Base-by-base conservation (phyloP, 2,888 invertebrate genomes). In the Sarcophaga variegata region DNA sequence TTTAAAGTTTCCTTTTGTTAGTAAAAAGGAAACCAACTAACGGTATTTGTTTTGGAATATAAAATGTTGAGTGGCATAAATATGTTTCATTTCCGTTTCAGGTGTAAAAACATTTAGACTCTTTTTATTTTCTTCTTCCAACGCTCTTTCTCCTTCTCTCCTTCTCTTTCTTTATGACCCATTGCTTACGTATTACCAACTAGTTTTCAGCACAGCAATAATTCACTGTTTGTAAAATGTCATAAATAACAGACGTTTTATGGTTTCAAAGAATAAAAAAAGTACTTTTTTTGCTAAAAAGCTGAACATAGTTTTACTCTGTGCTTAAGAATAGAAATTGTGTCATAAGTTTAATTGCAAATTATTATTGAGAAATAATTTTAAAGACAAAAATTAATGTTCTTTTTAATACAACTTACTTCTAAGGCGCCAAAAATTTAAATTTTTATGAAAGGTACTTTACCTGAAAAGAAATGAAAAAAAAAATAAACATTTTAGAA, bases 11-110 rank as follows among this genome's bases (percentile, higher is more conserved):
- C 37, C 37, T 37, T 37, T 37, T 37, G 37, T 37, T 63, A 54
- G 12, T 70, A 62, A 62, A 62, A 22, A 82, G 71, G 77, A 78
- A 83, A 83, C 78, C 62, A 72, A 27, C 78, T 67, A 83, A 83
- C 83, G 72, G 67, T 54, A 78, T 84, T 84, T 81, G 80, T 76
- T 84, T 79, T 37, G 71, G 71, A 74, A 74, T 69, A 63, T 76
- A 45, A 76, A 84, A 75, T 81, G 80, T 59, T 84, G 84, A 84
- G 76, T 81, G 80, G 84, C 84, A 84, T 84, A 81, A 80, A 84
- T 81, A 81, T 76, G 84, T 84, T 81, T 67, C 37, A 62, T 60
- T 84, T 84, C 84, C 84, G 84, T 80, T 84, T 84, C 11, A 81
- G 80, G 84, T 76, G 80, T 84, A 84, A 81, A 84, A 81, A 66